phyloP scores from a whole-genome alignment of 1,140 invertebrate species.

The Lineus longissimus region DNA sequence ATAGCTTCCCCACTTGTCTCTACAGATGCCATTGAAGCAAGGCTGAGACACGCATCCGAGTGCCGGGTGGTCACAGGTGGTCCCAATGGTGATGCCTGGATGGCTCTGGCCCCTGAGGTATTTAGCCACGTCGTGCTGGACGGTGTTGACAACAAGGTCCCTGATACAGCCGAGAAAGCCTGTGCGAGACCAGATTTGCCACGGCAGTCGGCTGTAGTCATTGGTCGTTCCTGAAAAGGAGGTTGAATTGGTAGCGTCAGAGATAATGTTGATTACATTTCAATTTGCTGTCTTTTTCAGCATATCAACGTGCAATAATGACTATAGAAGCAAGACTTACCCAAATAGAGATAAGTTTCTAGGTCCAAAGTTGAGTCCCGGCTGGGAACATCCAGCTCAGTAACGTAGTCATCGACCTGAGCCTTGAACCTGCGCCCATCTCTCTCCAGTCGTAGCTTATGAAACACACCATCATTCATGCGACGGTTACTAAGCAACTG shows the following conservation, averaged over 20 bases:
- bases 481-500: slow-evolving; percentile 17
- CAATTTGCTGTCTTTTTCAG: too few relatives aligned
- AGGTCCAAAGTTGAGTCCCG: slow-evolving; percentile 14
- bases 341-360: slow-evolving; percentile 14
- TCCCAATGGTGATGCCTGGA: not conserved
- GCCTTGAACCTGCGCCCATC: not conserved
- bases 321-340: too few relatives aligned
- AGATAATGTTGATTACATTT: too few relatives aligned
- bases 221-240: slow-evolving; percentile 15
- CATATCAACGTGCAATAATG: too few relatives aligned
- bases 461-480: slow-evolving; percentile 32
- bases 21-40: slow-evolving; percentile 32
- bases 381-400: slow-evolving; percentile 11
- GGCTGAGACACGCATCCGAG: slow-evolving; percentile 20
- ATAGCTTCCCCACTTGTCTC: slow-evolving; percentile 29
- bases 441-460: slow-evolving; percentile 23
- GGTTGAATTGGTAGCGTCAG: too few relatives aligned
- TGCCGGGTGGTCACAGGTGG: not conserved
- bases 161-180: slow-evolving; percentile 41
- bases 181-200: slow-evolving; percentile 35
- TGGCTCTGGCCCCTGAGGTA: not conserved
- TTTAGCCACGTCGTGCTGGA: not conserved
- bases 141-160: slow-evolving; percentile 27
- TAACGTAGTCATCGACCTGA: slow-evolving; percentile 12
- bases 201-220: slow-evolving; percentile 25